phyloP scores from a whole-genome alignment of 2,113 vertebrate species.

The Mugil cephalus region DNA sequence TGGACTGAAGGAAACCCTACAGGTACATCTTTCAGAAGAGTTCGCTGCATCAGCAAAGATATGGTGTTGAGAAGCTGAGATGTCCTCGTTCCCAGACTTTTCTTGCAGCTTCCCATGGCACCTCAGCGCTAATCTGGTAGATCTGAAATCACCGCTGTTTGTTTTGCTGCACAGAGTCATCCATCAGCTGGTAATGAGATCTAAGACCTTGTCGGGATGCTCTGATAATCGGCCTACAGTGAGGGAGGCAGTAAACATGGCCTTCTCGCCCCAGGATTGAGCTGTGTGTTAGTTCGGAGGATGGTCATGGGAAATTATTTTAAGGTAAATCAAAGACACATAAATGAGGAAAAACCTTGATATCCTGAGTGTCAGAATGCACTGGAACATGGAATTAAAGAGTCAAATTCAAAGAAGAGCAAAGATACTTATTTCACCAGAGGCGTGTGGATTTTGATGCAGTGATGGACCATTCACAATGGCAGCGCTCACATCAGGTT shows the following conservation, averaged over 20 bases:
- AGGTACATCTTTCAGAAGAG: neutral
- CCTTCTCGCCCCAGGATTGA: constrained; percentile 38
- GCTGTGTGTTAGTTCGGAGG: constrained; percentile 24
- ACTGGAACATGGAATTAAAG: neutral
- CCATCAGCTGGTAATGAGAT: constrained; percentile 72
- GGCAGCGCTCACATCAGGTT: too few species aligned
- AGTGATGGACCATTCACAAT: too few species aligned
- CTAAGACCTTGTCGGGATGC: constrained; percentile 63
- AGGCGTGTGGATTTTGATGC: too few species aligned
- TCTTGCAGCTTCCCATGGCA: constrained; percentile 67
- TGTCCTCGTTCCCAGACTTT: constrained; percentile 58
- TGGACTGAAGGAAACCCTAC: neutral
- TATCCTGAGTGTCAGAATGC: neutral
- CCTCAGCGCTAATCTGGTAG: constrained; percentile 66
- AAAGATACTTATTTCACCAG: too few species aligned
- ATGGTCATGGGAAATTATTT: constrained; percentile 41
- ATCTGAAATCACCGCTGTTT: constrained; percentile 74
- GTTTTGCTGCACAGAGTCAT: constrained; percentile 66
- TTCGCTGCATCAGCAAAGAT: neutral
- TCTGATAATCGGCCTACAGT: constrained; percentile 45
- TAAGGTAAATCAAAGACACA: neutral
- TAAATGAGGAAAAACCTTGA: constrained; percentile 2
- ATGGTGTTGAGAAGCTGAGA: constrained; percentile 31
- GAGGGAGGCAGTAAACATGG: constrained; percentile 33
- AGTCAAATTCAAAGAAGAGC: too few species aligned